These are phyloP conservation scores for Neelides folsomi DNA, from an alignment of 2,888 invertebrate species.

Conservation along the genomic window DNA sequence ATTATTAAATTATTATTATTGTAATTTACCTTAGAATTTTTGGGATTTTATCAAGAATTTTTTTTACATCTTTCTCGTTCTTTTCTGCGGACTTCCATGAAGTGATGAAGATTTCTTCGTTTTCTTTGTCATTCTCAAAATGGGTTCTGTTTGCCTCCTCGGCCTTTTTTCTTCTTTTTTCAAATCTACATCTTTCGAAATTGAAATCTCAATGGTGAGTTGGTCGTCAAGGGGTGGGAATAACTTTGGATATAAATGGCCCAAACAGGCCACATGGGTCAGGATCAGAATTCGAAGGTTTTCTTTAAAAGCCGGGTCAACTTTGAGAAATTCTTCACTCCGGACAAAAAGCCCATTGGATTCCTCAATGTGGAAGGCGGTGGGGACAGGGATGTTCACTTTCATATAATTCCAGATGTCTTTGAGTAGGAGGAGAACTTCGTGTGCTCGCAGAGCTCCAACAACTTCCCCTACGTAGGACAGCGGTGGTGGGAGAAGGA, in stretches of 20 bases:
- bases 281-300: conserved; percentile 64
- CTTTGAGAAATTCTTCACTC: conserved; percentile 55
- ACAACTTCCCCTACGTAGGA: conserved; percentile 61
- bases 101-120: too few species aligned
- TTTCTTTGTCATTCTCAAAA: neutral
- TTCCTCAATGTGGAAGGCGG: conserved; percentile 55
- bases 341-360: conserved; percentile 47
- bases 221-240: conserved; percentile 43
- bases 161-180: neutral
- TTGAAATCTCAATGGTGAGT: neutral
- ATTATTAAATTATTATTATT: too few species aligned
- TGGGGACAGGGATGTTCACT: conserved; percentile 76
- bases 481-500: conserved; percentile 69
- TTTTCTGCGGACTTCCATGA: too few species aligned
- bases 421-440: conserved; percentile 62
- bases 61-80: too few species aligned
- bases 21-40: too few species aligned
- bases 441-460: conserved; percentile 56
- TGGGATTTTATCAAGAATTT: too few species aligned
- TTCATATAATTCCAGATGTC: conserved; percentile 83
- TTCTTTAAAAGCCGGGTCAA: conserved; percentile 62
- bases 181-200: neutral
- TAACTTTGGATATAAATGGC: conserved; percentile 63
- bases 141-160: neutral
- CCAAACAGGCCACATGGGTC: conserved; percentile 58